Evolutionary conservation across 2,888 invertebrate genomes (phyloP), one percentile per base, ranked within the genome.

Genomic region (Andrena flavipes): DNA sequence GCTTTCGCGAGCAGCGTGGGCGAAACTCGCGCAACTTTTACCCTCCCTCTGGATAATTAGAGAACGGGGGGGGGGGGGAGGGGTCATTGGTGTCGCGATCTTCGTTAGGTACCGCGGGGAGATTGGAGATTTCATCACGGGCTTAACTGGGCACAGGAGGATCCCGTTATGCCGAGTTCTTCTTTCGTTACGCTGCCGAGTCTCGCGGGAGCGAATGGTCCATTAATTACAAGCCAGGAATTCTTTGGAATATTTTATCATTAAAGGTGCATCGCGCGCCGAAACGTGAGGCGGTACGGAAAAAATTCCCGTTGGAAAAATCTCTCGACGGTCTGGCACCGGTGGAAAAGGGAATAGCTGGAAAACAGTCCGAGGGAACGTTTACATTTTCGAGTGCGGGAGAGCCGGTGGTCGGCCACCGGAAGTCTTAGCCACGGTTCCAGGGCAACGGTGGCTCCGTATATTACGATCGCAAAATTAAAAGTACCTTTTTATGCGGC

Each of bases 391-490:
- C 54, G 23, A 30, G 60, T 10, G 13, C 20, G 7, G 29, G 33
- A 7, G 8, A 26, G 26, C 8, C 51, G 33, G 10, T 42, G 42
- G 29, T 48, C 48, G 42, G 26, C 23, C 23, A 2, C 48, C 42
- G 33, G 48, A 35, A 63, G 64, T 76, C 63, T 63, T 64, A 59
- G 59, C 68, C 73, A 29, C 63, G 26, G 30, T 67, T n/a, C 62
- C 10, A 35, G 20, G 48, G 60, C 30, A 30, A 35, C 16, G 49
- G 42, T 35, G n/a, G 26, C 29, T 69, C 16, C 35, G 68, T 76
- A 35, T 76, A 77, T 82, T 77, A 63, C 73, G 65, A 88, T 80
- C 67, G 65, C 77, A 70, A 81, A 84, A 87, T 86, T 78, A 88
- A 88, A 87, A 87, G 80, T 49, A 64, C 65, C 79, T 73, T 68